Percentiles rank a stretch among this genome's conserved stretches.
These are phyloP conservation scores for Scolopax rusticola DNA, from an alignment of 2,797 vertebrate species.

Conservation along the genomic window DNA sequence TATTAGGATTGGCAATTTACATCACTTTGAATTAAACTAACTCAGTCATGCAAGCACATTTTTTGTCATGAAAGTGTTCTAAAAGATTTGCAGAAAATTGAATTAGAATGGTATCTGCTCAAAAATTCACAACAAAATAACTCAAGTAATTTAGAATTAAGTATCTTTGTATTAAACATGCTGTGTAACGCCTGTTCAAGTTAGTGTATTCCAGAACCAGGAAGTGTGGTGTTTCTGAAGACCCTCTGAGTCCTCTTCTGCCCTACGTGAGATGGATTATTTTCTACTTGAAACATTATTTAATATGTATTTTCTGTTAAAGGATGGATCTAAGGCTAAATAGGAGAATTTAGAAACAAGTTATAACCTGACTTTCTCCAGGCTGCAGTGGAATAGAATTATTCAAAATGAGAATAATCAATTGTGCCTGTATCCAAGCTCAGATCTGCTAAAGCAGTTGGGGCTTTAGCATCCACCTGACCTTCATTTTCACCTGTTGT, in stretches of 20 bases:
- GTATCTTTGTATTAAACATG: neutral
- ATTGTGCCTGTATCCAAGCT: neutral
- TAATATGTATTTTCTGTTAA: neutral
- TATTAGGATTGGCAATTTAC: conserved; percentile 32
- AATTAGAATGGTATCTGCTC: neutral
- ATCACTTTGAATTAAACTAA: conserved; percentile 34
- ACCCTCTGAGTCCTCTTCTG: neutral
- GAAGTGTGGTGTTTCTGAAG: neutral
- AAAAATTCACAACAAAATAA: neutral
- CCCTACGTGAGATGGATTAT: too few relatives aligned
- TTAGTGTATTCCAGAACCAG: neutral
- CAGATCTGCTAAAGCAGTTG: neutral
- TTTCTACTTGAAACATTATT: neutral
- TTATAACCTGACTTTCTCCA: neutral
- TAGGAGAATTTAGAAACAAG: neutral
- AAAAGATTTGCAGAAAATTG: neutral
- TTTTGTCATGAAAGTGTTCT: neutral
- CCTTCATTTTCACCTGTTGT: neutral
- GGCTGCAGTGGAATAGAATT: neutral
- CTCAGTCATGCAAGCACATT: neutral
- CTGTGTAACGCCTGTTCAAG: neutral
- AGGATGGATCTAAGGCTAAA: neutral
- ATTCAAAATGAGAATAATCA: neutral
- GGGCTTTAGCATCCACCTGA: neutral
- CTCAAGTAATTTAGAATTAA: neutral